These are phyloP conservation scores for Pantherophis alleghaniensis DNA, from an alignment of 2,797 vertebrate species.

Conservation along the genomic window DNA sequence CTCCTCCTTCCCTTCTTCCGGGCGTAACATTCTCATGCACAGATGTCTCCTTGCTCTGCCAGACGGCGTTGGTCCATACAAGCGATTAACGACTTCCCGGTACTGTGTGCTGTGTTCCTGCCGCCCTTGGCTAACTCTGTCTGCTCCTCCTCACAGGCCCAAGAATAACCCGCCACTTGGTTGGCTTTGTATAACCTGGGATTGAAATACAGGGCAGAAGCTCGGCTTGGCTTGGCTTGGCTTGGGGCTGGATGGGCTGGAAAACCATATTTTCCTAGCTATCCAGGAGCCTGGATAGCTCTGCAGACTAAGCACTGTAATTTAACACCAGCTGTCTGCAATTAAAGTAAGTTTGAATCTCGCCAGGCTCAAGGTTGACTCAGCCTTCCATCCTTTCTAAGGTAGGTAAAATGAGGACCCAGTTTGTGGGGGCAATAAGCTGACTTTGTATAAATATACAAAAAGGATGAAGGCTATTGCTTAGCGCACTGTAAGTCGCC, in stretches of 20 bases:
- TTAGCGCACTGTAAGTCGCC: too few relatives aligned
- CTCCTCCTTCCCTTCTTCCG: conserved; percentile 67
- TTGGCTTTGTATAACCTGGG: conserved; percentile 76
- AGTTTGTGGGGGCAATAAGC: too few relatives aligned
- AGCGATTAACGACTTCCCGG: conserved; percentile 97
- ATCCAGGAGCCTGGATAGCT: too few relatives aligned
- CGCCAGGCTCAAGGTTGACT: too few relatives aligned
- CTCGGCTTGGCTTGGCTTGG: too few relatives aligned
- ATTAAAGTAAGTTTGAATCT: too few relatives aligned
- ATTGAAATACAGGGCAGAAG: conserved; percentile 10
- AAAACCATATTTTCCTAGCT: background rate
- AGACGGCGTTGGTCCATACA: conserved; percentile 97
- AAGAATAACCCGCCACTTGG: conserved; percentile 79
- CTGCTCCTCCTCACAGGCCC: conserved; percentile 71
- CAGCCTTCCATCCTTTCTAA: too few relatives aligned
- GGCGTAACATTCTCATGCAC: conserved; percentile 74
- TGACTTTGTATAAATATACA: too few relatives aligned
- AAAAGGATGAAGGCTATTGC: too few relatives aligned
- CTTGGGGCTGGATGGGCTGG: background rate
- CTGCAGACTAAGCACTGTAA: too few relatives aligned
- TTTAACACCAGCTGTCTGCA: too few relatives aligned
- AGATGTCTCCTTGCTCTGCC: conserved; percentile 92
- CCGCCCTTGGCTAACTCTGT: conserved; percentile 72
- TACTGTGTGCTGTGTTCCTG: conserved; percentile 82
- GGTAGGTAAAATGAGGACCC: too few relatives aligned